These are phyloP conservation scores for Archivesica marissinica DNA, from an alignment of 1,140 invertebrate species.

Conservation along the genomic window DNA sequence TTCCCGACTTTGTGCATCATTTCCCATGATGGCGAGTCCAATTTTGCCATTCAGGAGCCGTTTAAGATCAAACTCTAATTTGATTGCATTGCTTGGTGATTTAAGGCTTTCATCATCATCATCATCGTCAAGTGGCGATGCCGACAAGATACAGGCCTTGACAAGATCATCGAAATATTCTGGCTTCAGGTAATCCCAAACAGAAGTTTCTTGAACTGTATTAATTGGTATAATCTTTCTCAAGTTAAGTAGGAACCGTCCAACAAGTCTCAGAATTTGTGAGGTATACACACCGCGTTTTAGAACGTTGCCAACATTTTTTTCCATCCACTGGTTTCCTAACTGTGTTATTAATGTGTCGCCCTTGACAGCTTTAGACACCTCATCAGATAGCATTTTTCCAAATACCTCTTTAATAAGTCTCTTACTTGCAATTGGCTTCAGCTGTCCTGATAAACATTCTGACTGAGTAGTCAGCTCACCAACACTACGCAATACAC, in stretches of 20 bases:
- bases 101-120: conserved; percentile 20
- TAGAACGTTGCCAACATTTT: conserved; percentile 15
- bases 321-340: conserved; percentile 52
- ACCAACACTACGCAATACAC: background rate
- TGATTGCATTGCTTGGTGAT: conserved; percentile 46
- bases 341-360: conserved; percentile 20
- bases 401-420: conserved; percentile 40
- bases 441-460: background rate
- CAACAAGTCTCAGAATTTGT: conserved; percentile 36
- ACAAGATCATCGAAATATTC: conserved; percentile 19
- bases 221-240: conserved; percentile 8
- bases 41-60: conserved; percentile 43
- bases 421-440: conserved; percentile 13
- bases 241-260: conserved; percentile 13
- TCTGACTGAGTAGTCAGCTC: conserved; percentile 28
- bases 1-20: background rate
- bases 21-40: conserved; percentile 11
- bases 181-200: conserved; percentile 49
- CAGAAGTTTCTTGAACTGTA: background rate
- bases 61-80: conserved; percentile 44
- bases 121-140: background rate
- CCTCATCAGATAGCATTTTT: conserved; percentile 6
- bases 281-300: conserved; percentile 44
- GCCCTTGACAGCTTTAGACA: background rate
- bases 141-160: background rate